Base-by-base conservation (phyloP, 2,113 vertebrate genomes). In the Albula goreensis region DNA sequence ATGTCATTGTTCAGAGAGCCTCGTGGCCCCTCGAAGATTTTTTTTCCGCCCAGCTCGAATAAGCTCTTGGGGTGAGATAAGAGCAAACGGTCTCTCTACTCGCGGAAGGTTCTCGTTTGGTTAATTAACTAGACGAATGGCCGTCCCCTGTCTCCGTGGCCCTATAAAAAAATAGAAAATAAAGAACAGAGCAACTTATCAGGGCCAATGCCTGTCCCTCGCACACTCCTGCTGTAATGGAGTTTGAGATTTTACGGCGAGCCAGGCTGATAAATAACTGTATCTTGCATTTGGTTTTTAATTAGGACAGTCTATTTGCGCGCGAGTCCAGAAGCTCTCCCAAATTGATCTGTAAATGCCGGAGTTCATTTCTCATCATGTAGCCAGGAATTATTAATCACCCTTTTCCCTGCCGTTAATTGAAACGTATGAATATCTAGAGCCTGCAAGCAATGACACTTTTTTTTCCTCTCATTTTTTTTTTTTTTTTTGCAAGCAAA, bases 1-100 rank as follows among this genome's bases (percentile, higher is more conserved):
- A 85, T 87, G 87, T 83, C 80, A 83, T 85, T 50, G 74, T 53
- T 66, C 83, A 50, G 2, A 41, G 70, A 48, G n/a, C 15, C 41
- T 50, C 9, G 51, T 50, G 19, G 63, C 31, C 50, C 50, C 2
- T 74, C n/a, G 6, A n/a, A 2, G 10, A 17, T 4, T 56, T 50
- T 56, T 49, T 41, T 41, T 41, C 0, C 31, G 31, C 31, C 31
- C 57, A 53, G 63, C 60, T 11, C 63, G 6, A 25, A 56, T 10
- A 9, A 48, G 78, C 52, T 25, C 80, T 57, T 17, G 50, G 25
- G 31, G 50, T 4, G 4, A 3, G 13, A 48, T 82, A 50, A 56
- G n/a, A n/a, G 11, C 41, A 4, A 66, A 66, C 19, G 60, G 50
- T 12, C 41, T 17, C 5, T 41, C 31, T 49, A 25, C 13, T 50